These are phyloP conservation scores for Mirounga angustirostris DNA, from an alignment of 2,113 vertebrate species.

Conservation along the genomic window DNA sequence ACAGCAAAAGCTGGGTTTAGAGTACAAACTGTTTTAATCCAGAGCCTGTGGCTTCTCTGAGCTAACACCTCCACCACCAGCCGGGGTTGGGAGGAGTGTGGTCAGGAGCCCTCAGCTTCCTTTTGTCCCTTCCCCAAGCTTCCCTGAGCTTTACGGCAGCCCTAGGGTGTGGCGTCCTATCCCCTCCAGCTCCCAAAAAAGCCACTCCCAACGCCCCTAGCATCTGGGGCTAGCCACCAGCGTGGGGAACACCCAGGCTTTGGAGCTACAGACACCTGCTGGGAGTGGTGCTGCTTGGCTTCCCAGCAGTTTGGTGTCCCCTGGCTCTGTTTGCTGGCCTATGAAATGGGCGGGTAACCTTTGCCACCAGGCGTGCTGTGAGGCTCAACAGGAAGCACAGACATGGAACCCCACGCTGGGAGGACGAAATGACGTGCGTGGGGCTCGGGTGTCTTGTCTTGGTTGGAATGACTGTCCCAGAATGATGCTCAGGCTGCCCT, in stretches of 20 bases:
- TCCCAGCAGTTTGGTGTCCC: no score
- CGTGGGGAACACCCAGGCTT: background rate
- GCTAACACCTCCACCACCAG: rapidly evolving
- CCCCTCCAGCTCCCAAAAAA: background rate
- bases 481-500: background rate
- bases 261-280: background rate
- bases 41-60: background rate
- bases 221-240: rapidly evolving
- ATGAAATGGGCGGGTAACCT: background rate
- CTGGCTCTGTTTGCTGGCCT: background rate
- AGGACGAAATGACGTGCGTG: rapidly evolving
- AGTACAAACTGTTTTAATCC: background rate
- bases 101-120: background rate
- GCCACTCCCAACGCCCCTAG: background rate
- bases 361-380: no score
- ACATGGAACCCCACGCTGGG: rapidly evolving
- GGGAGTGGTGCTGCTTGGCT: no score
- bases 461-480: background rate
- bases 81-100: no score
- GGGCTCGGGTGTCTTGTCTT: background rate
- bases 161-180: rapidly evolving
- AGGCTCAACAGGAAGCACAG: rapidly evolving
- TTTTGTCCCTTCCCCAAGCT: background rate
- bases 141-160: no score
- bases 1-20: no score